Percentiles rank a stretch among this genome's conserved stretches.
phyloP scores from a whole-genome alignment of 1,140 invertebrate species.

The Ladona fulva region DNA sequence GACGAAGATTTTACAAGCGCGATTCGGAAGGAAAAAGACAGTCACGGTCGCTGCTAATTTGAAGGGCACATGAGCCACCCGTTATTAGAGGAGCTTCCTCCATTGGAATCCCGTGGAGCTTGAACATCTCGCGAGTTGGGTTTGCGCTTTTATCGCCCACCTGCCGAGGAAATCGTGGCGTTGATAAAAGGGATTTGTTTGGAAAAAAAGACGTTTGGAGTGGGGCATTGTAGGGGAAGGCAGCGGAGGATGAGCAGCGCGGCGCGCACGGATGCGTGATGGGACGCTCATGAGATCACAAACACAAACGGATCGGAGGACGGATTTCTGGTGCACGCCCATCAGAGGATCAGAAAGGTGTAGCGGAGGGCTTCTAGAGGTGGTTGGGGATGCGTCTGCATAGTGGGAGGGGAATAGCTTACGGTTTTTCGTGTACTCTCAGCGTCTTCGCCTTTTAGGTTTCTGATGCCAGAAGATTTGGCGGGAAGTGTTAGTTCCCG shows the following conservation, averaged over 20 bases:
- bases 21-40: not conserved
- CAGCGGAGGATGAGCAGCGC: not conserved
- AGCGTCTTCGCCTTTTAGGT: not conserved
- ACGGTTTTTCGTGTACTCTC: not conserved
- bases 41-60: not conserved
- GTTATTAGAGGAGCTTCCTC: not conserved
- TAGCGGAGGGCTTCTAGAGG: not conserved
- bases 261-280: not conserved
- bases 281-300: not conserved
- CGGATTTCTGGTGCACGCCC: not conserved
- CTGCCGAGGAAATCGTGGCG: not conserved
- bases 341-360: not conserved
- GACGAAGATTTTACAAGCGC: not conserved
- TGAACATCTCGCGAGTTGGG: not conserved
- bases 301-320: not conserved
- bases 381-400: not conserved
- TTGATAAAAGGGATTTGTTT: not conserved
- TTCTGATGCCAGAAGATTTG: not conserved
- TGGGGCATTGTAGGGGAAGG: not conserved
- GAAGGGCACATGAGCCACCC: not conserved
- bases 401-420: too few species aligned
- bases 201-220: not conserved
- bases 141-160: not conserved
- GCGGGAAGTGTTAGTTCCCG: not conserved
- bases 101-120: not conserved